Percentiles rank a stretch among this genome's conserved stretches.
phyloP scores from a whole-genome alignment of 2,113 vertebrate species.

The Rynchops niger region DNA sequence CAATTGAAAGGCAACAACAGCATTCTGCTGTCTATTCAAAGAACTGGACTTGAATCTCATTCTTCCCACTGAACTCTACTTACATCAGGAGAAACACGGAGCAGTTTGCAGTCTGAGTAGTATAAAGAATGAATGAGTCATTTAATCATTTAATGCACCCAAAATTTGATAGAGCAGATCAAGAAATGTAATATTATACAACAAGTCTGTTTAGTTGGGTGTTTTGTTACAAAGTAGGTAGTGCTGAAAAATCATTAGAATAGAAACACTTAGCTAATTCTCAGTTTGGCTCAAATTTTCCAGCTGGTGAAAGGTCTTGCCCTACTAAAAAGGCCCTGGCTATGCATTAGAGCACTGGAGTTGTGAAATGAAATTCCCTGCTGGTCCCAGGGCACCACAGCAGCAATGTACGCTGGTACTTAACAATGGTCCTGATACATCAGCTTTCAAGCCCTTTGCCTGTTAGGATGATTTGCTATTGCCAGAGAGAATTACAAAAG shows the following conservation, averaged over 20 bases:
- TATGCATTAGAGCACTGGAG: background rate
- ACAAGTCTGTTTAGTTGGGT: background rate
- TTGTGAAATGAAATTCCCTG: background rate
- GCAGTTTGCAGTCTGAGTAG: background rate
- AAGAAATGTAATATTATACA: background rate
- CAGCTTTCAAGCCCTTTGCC: background rate
- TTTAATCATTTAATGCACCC: background rate
- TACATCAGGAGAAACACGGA: background rate
- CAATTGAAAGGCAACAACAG: background rate
- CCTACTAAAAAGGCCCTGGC: background rate
- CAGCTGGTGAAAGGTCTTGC: background rate
- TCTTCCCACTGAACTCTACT: background rate
- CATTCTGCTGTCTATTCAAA: background rate
- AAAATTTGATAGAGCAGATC: background rate
- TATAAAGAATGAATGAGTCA: background rate
- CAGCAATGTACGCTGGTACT: background rate
- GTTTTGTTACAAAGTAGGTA: background rate
- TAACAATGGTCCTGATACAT: background rate
- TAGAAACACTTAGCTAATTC: constrained; percentile 25
- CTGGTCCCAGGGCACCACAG: background rate
- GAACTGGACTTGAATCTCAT: background rate
- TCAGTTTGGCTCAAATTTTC: background rate
- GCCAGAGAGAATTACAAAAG: background rate
- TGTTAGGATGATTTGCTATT: background rate
- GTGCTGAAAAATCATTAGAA: constrained; percentile 36